A percentile compares a stretch with the other conserved stretches of the same genome.
phyloP scores from a whole-genome alignment of 2,113 vertebrate genomes.

The Planiliza haematocheilus region DNA sequence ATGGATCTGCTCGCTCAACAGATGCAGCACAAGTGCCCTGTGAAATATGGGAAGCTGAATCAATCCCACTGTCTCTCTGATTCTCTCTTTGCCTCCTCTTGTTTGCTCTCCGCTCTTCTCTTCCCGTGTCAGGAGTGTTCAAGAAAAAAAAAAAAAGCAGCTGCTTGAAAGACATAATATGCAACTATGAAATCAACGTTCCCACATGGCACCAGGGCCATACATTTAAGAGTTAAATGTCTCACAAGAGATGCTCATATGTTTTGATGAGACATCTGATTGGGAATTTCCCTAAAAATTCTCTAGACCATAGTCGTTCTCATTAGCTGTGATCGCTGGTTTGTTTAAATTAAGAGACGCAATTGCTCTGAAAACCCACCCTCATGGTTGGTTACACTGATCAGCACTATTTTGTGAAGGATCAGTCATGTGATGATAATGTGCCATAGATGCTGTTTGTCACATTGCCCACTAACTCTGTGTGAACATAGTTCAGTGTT shows the following conservation, averaged over 20 bases:
- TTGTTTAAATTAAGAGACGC: conserved; percentile 72
- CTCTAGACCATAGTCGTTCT: conserved; percentile 21
- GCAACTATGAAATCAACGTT: conserved; percentile 12
- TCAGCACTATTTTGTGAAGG: conserved; percentile 56
- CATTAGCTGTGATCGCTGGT: conserved; percentile 66
- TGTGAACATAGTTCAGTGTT: too few relatives aligned
- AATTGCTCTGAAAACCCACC: conserved; percentile 65
- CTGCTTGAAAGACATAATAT: conserved; percentile 41
- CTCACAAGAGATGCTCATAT: conserved; percentile 4
- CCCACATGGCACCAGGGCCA: not conserved
- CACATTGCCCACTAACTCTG: conserved; percentile 25
- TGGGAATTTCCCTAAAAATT: not conserved
- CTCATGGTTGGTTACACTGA: conserved; percentile 71
- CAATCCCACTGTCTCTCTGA: conserved; percentile 62
- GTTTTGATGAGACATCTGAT: conserved; percentile 27
- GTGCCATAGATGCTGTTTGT: conserved; percentile 31
- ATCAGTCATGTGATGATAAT: conserved; percentile 42
- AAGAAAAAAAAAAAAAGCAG: conserved; percentile 18
- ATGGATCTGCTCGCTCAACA: conserved; percentile 63
- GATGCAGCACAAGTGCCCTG: conserved; percentile 59
- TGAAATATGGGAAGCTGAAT: conserved; percentile 66
- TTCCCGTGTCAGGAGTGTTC: conserved; percentile 45
- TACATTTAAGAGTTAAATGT: conserved; percentile 5
- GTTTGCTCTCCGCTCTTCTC: conserved; percentile 60
- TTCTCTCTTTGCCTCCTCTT: conserved; percentile 59